These are phyloP conservation scores for Psittacula cyanocephala DNA, from an alignment of 2,113 vertebrate species.

Conservation along the genomic window DNA sequence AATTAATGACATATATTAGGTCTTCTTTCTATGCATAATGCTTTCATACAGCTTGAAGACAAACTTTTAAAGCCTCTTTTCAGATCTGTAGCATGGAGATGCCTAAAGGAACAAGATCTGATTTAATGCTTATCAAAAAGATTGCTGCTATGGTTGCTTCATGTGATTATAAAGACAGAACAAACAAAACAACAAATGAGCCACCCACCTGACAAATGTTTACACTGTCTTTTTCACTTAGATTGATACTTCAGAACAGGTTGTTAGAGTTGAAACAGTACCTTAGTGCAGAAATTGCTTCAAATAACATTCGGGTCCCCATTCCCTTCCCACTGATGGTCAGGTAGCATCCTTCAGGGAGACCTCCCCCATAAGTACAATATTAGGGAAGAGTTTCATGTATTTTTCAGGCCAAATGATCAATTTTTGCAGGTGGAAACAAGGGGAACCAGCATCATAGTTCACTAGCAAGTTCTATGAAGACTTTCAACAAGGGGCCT, in stretches of 20 bases:
- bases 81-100: background rate
- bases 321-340: background rate
- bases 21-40: background rate
- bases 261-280: background rate
- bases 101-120: background rate
- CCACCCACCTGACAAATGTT: background rate
- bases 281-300: background rate
- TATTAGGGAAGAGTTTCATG: background rate
- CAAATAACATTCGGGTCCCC: background rate
- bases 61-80: background rate
- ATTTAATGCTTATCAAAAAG: background rate
- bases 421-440: background rate
- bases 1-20: background rate
- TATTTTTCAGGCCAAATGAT: background rate
- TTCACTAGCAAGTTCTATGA: background rate
- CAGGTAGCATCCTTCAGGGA: background rate
- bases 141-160: background rate
- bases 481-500: background rate
- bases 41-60: background rate
- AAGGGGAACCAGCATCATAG: background rate
- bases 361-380: background rate
- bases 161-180: background rate
- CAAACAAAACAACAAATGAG: background rate
- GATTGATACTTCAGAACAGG: background rate
- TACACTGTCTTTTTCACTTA: background rate